Evolutionary conservation across 1,140 invertebrate species (phyloP).

Genomic region (Brachionus sp.): DNA sequence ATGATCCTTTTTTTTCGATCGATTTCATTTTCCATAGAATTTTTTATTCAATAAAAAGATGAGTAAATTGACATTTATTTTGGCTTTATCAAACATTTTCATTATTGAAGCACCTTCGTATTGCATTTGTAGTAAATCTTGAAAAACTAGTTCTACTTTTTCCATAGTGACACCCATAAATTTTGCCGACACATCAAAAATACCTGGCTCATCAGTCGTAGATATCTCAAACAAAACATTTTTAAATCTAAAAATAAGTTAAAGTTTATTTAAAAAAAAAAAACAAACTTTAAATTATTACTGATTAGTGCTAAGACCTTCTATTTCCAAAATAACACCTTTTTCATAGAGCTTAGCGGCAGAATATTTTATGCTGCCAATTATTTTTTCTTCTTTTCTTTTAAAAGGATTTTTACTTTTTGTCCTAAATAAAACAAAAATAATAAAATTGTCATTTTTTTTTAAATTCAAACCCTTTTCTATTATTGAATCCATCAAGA

Average conservation of each 20-base stretch:
- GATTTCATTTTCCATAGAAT: constrained; percentile 67
- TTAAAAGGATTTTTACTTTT: constrained; percentile 45
- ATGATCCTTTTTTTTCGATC: background rate
- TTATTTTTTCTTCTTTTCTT: constrained; percentile 50
- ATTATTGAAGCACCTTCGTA: constrained; percentile 74
- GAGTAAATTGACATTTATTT: constrained; percentile 74
- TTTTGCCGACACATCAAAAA: constrained; percentile 71
- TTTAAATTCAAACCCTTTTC: background rate
- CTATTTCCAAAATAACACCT: constrained; percentile 71
- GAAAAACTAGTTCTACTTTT: constrained; percentile 68
- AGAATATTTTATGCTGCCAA: constrained; percentile 69
- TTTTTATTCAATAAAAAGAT: constrained; percentile 74
- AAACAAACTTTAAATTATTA: constrained; percentile 49
- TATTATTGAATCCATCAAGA: constrained; percentile 59
- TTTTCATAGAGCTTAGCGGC: constrained; percentile 71
- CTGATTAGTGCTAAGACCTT: constrained; percentile 64
- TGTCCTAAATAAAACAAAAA: background rate
- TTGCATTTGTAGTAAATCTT: constrained; percentile 73
- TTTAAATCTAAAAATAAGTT: constrained; percentile 63
- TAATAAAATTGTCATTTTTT: background rate
- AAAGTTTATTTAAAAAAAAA: constrained; percentile 45
- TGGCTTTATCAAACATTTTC: constrained; percentile 74
- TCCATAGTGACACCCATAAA: constrained; percentile 77
- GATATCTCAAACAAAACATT: constrained; percentile 75
- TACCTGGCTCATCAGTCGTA: constrained; percentile 67